Conservation (phyloP, 2,888 invertebrate species). For the Melolontha melolontha region DNA sequence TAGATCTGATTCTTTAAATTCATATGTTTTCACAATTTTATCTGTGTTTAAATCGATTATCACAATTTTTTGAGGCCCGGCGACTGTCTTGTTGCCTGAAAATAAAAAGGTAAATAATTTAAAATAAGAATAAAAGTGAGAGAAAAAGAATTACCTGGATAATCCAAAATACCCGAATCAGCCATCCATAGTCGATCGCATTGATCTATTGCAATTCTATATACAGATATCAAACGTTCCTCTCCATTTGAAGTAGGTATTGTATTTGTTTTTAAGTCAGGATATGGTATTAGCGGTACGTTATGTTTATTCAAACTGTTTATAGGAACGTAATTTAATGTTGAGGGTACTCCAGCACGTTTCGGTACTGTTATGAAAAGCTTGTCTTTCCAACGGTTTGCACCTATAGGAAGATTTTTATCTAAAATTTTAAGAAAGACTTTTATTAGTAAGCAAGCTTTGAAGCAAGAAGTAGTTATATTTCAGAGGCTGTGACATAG, state of each 20-base stretch:
- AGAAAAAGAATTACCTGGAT: constrained; percentile 66
- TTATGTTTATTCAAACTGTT: constrained; percentile 60
- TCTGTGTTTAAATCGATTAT: constrained; percentile 77
- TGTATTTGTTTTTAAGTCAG: constrained; percentile 71
- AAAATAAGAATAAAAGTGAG: background rate
- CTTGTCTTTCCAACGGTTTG: constrained; percentile 73
- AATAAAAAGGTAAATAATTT: background rate
- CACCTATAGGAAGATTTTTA: constrained; percentile 78
- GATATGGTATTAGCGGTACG: constrained; percentile 71
- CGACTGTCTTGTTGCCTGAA: constrained; percentile 47
- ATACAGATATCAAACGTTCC: constrained; percentile 73
- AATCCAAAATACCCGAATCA: constrained; percentile 80
- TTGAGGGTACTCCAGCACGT: constrained; percentile 69
- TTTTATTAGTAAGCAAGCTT: too few species aligned
- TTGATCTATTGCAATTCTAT: constrained; percentile 76
- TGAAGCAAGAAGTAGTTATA: too few species aligned
- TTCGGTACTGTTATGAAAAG: constrained; percentile 80
- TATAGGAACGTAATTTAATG: constrained; percentile 65
- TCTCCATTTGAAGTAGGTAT: constrained; percentile 59
- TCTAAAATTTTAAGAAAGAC: constrained; percentile 52
- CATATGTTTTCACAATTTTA: constrained; percentile 70
- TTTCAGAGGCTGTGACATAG: too few species aligned
- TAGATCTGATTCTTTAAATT: constrained; percentile 67
- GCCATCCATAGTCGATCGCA: constrained; percentile 85
- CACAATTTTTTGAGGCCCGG: constrained; percentile 74